phyloP scores from a whole-genome alignment of 2,888 invertebrate genomes.

The Drosophila kokeensis region DNA sequence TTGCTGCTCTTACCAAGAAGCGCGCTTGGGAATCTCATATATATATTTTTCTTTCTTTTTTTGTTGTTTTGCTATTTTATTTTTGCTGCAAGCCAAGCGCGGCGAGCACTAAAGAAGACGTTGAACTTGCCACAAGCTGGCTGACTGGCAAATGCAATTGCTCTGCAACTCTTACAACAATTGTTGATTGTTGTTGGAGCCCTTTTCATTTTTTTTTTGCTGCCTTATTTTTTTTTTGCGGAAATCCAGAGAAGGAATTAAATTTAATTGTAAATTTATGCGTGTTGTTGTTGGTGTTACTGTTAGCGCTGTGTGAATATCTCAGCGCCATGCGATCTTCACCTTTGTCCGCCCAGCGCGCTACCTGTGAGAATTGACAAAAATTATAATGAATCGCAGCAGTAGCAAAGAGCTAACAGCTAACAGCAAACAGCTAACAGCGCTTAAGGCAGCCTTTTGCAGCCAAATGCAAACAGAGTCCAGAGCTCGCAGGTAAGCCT shows the following conservation, averaged over 20 bases:
- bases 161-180: constrained; percentile 48
- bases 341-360: constrained; percentile 55
- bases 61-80: constrained; percentile 32
- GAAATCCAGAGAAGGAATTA: constrained; percentile 77
- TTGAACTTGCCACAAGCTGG: constrained; percentile 70
- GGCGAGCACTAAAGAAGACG: constrained; percentile 73
- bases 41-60: constrained; percentile 28
- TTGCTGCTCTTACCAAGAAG: constrained; percentile 69
- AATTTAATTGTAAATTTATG: constrained; percentile 81
- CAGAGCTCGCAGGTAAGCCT: constrained; percentile 54
- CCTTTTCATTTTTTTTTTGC: constrained; percentile 36
- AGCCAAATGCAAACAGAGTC: constrained; percentile 35
- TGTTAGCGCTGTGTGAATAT: constrained; percentile 48
- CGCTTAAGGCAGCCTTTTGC: constrained; percentile 5
- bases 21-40: constrained; percentile 73
- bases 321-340: constrained; percentile 67
- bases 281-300: constrained; percentile 41
- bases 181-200: constrained; percentile 53
- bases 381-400: constrained; percentile 74
- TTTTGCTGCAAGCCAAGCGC: constrained; percentile 70
- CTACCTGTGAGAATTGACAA: constrained; percentile 77
- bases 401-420: constrained; percentile 17
- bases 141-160: constrained; percentile 34
- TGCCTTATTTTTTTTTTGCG: constrained; percentile 54
- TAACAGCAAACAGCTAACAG: constrained; percentile 35